phyloP scores from a whole-genome alignment of 2,113 vertebrate species.

The Protobothrops mucrosquamatus region DNA sequence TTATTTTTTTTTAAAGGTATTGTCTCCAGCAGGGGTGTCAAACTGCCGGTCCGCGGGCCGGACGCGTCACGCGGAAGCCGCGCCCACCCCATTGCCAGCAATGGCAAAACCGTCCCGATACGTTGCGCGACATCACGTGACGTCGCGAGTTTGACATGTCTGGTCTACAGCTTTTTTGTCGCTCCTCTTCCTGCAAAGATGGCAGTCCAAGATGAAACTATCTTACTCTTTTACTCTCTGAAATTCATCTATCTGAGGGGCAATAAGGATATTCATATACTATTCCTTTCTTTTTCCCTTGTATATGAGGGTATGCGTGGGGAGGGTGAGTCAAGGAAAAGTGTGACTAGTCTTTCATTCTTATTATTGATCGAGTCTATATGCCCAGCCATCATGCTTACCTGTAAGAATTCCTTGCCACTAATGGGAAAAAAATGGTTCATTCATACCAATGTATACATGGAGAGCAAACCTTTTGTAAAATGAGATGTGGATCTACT shows the following conservation, averaged over 20 bases:
- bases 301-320: not conserved
- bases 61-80: too few species aligned
- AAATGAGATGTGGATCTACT: not conserved
- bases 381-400: not conserved
- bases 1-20: not conserved
- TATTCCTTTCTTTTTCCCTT: not conserved
- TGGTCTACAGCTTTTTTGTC: not conserved
- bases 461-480: not conserved
- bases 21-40: too few species aligned
- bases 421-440: not conserved
- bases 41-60: too few species aligned
- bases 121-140: too few species aligned
- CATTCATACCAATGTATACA: not conserved
- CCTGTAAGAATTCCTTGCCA: not conserved
- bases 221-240: not conserved
- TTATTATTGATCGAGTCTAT: not conserved
- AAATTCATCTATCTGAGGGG: not conserved
- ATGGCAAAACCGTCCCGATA: too few species aligned
- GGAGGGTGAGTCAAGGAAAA: not conserved
- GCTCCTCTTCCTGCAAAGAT: not conserved
- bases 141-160: too few species aligned
- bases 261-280: not conserved
- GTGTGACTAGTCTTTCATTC: not conserved
- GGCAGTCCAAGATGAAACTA: not conserved
- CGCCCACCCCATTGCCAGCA: too few species aligned